phyloP scores from a whole-genome alignment of 2,797 vertebrate species.

The Falco biarmicus region DNA sequence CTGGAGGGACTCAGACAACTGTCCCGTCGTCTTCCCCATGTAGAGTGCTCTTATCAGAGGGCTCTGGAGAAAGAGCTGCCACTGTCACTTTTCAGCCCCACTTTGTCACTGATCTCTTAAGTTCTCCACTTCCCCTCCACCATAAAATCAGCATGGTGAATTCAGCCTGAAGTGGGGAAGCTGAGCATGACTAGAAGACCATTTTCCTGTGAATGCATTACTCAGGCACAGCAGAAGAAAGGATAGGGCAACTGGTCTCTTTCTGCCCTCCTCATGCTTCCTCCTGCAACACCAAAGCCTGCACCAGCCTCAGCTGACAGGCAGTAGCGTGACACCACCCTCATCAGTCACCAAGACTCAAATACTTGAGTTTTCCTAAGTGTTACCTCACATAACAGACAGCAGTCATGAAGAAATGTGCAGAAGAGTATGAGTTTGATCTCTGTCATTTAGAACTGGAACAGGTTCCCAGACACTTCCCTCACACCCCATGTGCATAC shows the following conservation, averaged over 20 bases:
- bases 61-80: neutral
- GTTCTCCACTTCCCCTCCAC: neutral
- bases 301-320: neutral
- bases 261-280: neutral
- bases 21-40: neutral
- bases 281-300: neutral
- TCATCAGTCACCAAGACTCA: neutral
- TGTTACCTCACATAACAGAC: neutral
- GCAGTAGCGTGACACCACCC: neutral
- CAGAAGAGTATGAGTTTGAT: neutral
- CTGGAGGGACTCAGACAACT: neutral
- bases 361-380: neutral
- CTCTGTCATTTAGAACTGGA: neutral
- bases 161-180: neutral
- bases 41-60: neutral
- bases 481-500: neutral
- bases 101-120: neutral
- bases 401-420: neutral
- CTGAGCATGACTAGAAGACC: neutral
- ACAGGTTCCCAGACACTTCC: neutral
- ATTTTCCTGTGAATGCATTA: neutral
- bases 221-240: neutral
- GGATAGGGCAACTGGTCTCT: neutral
- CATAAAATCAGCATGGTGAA: neutral
- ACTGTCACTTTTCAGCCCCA: neutral